A percentile compares a stretch with the other conserved stretches of the same genome.
Evolutionary conservation across 2,113 vertebrate genomes (phyloP).

Genomic region (Todiramphus chloris): DNA sequence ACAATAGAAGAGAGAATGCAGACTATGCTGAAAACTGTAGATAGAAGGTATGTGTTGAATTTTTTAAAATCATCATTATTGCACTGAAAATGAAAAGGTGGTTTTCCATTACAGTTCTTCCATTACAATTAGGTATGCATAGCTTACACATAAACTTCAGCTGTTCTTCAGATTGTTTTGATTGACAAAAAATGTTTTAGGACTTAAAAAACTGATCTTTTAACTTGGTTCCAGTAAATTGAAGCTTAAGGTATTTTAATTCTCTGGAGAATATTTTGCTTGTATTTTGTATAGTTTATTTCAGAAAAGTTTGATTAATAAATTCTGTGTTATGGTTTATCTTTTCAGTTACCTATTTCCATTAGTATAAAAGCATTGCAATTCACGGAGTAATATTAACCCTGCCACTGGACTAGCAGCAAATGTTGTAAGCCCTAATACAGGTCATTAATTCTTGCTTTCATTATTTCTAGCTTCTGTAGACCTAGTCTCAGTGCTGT

Average conservation of each 20-base stretch:
- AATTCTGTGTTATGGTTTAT: not conserved
- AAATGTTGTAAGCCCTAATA: not conserved
- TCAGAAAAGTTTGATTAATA: not conserved
- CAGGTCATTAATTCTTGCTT: not conserved
- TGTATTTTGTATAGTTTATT: not conserved
- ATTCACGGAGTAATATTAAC: not conserved
- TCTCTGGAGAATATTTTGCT: not conserved
- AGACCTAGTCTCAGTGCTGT: not conserved
- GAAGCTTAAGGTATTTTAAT: not conserved
- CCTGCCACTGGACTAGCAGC: not conserved
- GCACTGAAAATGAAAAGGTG: not conserved
- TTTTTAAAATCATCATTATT: not conserved
- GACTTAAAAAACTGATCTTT: not conserved
- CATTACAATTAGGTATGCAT: not conserved
- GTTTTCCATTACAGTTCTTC: not conserved
- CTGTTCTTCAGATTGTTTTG: not conserved
- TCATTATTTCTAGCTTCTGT: not conserved
- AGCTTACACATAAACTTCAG: not conserved
- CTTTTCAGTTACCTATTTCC: not conserved
- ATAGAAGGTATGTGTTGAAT: constrained; percentile 80
- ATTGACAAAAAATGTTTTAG: not conserved
- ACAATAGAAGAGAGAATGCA: constrained; percentile 99
- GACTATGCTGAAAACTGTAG: constrained; percentile 93
- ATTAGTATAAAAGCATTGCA: not conserved
- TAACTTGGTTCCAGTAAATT: not conserved